Evolutionary conservation across 2,797 vertebrate species (phyloP), one percentile per base, ranked within the genome.

Genomic region (Spinus olivaceus): DNA sequence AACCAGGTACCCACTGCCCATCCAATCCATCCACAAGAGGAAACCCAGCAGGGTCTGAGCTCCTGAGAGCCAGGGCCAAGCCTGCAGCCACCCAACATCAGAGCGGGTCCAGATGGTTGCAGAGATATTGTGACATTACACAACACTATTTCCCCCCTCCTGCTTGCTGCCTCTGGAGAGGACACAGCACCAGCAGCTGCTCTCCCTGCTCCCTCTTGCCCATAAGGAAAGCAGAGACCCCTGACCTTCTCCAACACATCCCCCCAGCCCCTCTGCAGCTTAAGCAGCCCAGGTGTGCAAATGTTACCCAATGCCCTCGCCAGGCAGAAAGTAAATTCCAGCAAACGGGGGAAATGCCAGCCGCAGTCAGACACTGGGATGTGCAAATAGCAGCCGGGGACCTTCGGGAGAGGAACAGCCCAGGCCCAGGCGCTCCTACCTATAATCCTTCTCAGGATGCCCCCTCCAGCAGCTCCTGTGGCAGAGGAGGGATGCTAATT

Each of bases 251-350:
- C 90, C 1, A 0, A 30, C 8, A 8, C 88, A 88, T 66, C 59
- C 61, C 80, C 78, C 65, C 86, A 80, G 81, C 72, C 76, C 76
- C 95, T 92, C 49, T 2, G 17, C 91, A 97, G 97, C 97, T 97
- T 97, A 98, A 96, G 96, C 91, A 16, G 86, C 92, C 96, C 97
- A 97, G 97, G 96, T 98, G 97, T 91, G 97, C 97, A 98, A 98
- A 98, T 98, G 97, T 97, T 97, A 98, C 92, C 74, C 90, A 90
- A 96, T 87, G 96, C 97, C 96, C 97, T 93, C 5, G 7, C 92
- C 82, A 79, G 51, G 91, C 81, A 21, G 83, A 97, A 92, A 97
- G 97, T 97, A 97, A 98, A 98, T 98, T 97, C 95, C 97, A 98
- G 82, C 60, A 51, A 96, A 85, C 88, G 2, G 33, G 95, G 97